These are phyloP conservation scores for Corythaixoides concolor DNA, from an alignment of 2,113 vertebrate species.

Conservation along the genomic window DNA sequence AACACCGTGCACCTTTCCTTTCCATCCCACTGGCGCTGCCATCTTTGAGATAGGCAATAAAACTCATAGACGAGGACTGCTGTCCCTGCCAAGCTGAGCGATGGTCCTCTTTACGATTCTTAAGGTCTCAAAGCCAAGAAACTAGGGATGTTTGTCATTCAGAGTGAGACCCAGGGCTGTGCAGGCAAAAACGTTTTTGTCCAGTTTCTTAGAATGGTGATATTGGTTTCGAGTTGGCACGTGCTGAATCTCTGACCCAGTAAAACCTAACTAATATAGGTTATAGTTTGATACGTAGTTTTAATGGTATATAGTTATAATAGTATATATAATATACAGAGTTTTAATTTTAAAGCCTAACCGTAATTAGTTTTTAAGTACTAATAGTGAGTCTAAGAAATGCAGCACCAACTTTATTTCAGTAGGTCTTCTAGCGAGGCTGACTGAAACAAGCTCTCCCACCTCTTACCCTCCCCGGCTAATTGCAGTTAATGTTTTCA, in stretches of 20 bases:
- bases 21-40: not conserved
- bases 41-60: not conserved
- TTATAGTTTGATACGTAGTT: too few species aligned
- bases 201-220: not conserved
- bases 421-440: not conserved
- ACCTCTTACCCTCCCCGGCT: not conserved
- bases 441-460: not conserved
- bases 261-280: not conserved
- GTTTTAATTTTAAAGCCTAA: not conserved
- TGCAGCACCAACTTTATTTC: not conserved
- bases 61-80: not conserved
- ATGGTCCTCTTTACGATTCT: not conserved
- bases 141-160: not conserved
- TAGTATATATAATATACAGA: too few species aligned
- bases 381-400: not conserved
- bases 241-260: not conserved
- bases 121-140: not conserved
- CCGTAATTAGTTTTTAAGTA: not conserved
- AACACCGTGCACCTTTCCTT: not conserved
- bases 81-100: not conserved
- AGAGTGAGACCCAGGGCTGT: not conserved
- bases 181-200: not conserved
- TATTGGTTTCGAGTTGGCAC: not conserved
- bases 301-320: too few species aligned
- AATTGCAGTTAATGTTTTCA: not conserved